Evolutionary conservation across 2,888 invertebrate genomes (phyloP).

Genomic region (Andricus quercusramuli): DNA sequence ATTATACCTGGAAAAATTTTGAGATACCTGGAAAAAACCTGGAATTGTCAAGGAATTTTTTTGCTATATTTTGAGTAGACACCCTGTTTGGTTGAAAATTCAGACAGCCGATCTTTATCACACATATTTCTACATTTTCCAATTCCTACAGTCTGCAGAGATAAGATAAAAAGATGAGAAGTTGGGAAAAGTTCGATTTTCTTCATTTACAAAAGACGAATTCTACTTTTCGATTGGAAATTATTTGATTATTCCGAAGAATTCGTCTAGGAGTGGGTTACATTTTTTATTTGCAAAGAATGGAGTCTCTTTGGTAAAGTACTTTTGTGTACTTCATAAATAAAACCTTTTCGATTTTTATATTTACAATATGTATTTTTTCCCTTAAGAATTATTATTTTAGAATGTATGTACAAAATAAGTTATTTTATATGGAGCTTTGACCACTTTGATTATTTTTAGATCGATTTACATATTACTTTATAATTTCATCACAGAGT

Average conservation of each 20-base stretch:
- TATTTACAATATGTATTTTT: slow-evolving; percentile 18
- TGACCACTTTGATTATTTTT: not conserved
- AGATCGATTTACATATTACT: slow-evolving; percentile 3
- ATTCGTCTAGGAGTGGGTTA: not conserved
- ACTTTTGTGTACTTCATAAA: not conserved
- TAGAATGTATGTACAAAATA: slow-evolving; percentile 7
- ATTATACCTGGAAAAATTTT: too few relatives aligned
- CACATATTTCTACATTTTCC: slow-evolving; percentile 51
- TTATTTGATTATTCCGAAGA: not conserved
- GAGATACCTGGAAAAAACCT: too few relatives aligned
- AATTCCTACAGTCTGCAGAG: slow-evolving; percentile 68
- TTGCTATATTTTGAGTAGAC: too few relatives aligned
- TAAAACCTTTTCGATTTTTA: not conserved
- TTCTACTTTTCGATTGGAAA: slow-evolving; percentile 1
- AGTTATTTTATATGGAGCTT: slow-evolving; percentile 12
- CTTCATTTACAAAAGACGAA: not conserved
- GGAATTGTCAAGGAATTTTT: too few relatives aligned
- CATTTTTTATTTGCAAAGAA: not conserved
- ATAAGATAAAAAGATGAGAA: slow-evolving; percentile 45
- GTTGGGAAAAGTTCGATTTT: not conserved
- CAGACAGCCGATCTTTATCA: slow-evolving; percentile 19
- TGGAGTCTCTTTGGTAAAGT: not conserved
- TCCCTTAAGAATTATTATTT: not conserved
- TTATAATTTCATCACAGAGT: slow-evolving; percentile 18
- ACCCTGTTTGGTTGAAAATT: not conserved